Conservation (phyloP, 2,888 invertebrate species). For the Patella pellucida region DNA sequence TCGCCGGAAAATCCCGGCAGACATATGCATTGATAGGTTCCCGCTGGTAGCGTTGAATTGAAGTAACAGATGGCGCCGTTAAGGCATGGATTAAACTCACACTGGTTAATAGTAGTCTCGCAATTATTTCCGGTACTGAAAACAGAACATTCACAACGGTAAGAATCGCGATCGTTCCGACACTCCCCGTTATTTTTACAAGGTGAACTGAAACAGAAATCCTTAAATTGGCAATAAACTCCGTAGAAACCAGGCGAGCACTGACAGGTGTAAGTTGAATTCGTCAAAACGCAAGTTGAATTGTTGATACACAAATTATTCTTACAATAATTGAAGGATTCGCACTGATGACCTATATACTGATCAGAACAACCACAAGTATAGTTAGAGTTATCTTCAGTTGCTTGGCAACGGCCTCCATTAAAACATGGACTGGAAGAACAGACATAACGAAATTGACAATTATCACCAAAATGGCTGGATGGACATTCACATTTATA, state of each 20-base stretch:
- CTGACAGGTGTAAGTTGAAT: slow-evolving; percentile 47
- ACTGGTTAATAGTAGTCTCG: slow-evolving; percentile 50
- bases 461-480: slow-evolving; percentile 50
- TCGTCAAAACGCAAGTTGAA: slow-evolving; percentile 48
- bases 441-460: slow-evolving; percentile 53
- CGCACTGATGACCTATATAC: slow-evolving; percentile 58
- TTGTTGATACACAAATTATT: slow-evolving; percentile 54
- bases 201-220: slow-evolving; percentile 49
- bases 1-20: slow-evolving; percentile 51
- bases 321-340: slow-evolving; percentile 54
- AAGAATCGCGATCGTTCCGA: slow-evolving; percentile 40
- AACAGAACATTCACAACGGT: slow-evolving; percentile 49
- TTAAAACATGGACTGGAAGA: slow-evolving; percentile 59
- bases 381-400: slow-evolving; percentile 43
- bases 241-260: slow-evolving; percentile 56
- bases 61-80: slow-evolving; percentile 59
- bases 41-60: slow-evolving; percentile 27
- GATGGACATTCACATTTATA: slow-evolving; percentile 47
- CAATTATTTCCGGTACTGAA: slow-evolving; percentile 54
- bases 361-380: slow-evolving; percentile 51
- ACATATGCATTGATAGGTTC: slow-evolving; percentile 44
- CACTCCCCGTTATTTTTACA: slow-evolving; percentile 51
- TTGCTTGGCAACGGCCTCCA: slow-evolving; percentile 52
- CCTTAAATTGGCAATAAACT: slow-evolving; percentile 52
- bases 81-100: slow-evolving; percentile 73